Evolutionary conservation across 1,140 invertebrate genomes (phyloP), one percentile per base, ranked within the genome.

Genomic region (Drosophila seguyi): DNA sequence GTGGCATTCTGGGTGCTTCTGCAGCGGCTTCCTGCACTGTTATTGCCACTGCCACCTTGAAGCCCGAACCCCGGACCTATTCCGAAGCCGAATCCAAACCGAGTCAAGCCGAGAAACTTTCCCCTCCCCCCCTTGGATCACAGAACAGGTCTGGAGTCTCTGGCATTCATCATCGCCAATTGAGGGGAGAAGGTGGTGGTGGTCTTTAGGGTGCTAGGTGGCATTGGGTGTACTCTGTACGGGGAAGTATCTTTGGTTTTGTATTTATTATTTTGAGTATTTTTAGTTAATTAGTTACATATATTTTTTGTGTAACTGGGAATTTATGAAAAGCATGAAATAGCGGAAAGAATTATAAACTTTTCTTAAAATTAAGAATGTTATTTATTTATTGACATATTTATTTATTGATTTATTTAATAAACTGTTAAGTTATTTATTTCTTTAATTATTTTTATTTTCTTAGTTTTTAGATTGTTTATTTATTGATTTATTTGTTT

Each of bases 1-100:
- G 48, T 78, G 73, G 67, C 74, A 81, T 74, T 85, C 78, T 58
- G 53, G 52, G 66, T 69, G 77, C 73, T 61, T 65, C 80, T 69
- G 68, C 63, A 62, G 53, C 59, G 76, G 44, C 41, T 72, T 67
- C 73, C 61, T 53, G 60, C 55, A 44, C 31, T 53, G 50, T 31
- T 18, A 50, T 29, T 50, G 62, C 69, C 53, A 48, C 25, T 50
- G 62, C 69, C 58, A 76, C 58, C 71, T 57, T 61, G 45, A 29
- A 47, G 11, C 31, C 60, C 34, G 25, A 20, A 29, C 48, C 22
- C 18, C 18, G 4, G 25, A n/a, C 11, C 27, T 18, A 31, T 50
- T 31, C 47, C 31, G 27, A 20, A 20, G 7, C 29, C 29, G 31
- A 53, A 5, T 16, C 18, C 18, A 7, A 36, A 2, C 18, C 50